Conservation (phyloP, 2,888 invertebrate species). For the Baccha elongata region DNA sequence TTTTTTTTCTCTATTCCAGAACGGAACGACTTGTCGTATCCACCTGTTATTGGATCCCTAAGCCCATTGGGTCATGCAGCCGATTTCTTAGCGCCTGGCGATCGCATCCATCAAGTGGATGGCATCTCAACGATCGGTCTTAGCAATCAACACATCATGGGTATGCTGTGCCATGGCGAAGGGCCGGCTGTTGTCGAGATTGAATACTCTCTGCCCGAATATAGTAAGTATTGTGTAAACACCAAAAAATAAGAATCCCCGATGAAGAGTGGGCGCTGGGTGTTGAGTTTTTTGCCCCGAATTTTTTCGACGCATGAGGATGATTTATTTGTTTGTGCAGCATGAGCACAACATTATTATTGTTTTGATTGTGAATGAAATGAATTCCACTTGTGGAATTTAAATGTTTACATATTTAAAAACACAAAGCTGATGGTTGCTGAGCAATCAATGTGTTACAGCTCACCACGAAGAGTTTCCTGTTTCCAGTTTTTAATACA, state of each 20-base stretch:
- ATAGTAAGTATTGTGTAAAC: slow-evolving; percentile 84
- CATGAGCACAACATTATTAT: slow-evolving; percentile 57
- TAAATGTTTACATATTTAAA: slow-evolving; percentile 47
- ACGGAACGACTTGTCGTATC: slow-evolving; percentile 82
- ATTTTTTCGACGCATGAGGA: slow-evolving; percentile 20
- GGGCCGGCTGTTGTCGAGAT: slow-evolving; percentile 90
- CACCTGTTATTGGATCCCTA: slow-evolving; percentile 81
- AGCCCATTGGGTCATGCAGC: slow-evolving; percentile 83
- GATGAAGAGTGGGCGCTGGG: slow-evolving; percentile 26
- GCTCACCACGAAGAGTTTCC: slow-evolving; percentile 41
- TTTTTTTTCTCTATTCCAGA: slow-evolving; percentile 75
- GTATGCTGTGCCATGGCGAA: slow-evolving; percentile 87
- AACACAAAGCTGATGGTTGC: slow-evolving; percentile 28
- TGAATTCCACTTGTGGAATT: slow-evolving; percentile 67
- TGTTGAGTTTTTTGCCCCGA: slow-evolving; percentile 2
- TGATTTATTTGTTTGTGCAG: slow-evolving; percentile 66
- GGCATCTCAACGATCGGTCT: slow-evolving; percentile 90
- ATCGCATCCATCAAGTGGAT: slow-evolving; percentile 91
- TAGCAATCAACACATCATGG: slow-evolving; percentile 89
- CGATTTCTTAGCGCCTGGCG: slow-evolving; percentile 91
- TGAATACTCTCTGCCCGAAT: slow-evolving; percentile 92
- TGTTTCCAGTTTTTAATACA: no score
- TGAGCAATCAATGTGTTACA: slow-evolving; percentile 52
- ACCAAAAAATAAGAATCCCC: slow-evolving; percentile 6
- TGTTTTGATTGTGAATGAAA: slow-evolving; percentile 57